Evolutionary conservation across 2,113 vertebrate species (phyloP), one percentile per base, ranked within the genome.

Genomic region (Pipa parva): DNA sequence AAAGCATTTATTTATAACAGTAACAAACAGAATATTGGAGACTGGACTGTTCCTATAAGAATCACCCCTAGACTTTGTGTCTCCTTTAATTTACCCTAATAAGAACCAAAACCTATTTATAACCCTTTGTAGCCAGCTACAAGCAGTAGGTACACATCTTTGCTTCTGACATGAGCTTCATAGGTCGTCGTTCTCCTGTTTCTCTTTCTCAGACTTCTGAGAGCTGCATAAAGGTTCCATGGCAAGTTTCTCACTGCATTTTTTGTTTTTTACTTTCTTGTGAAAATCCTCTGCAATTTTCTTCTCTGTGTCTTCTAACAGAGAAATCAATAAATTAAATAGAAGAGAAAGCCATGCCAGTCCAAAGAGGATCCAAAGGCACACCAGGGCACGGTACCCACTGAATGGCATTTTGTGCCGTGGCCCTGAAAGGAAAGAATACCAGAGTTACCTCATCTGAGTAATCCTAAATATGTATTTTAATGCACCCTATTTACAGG

Each of bases 311-410:
- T 83, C 78, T 76, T 84, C 78, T 13, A 85, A 29, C 28, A 78
- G 5, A 0, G 71, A 77, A 74, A 70, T 81, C 74, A 87, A 48
- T 56, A 89, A 73, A 73, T 84, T 79, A 73, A 88, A 85, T 2
- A 89, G 71, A 22, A 88, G 72, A 49, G 80, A 77, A 55, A 84
- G 80, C 82, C 84, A 88, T 51, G 80, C 75, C 67, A 88, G 81
- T 18, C 82, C 81, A 5, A 84, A 87, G 9, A 80, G 61, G 71
- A 80, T 82, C 86, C 85, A 85, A 71, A 84, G 74, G 3, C 73
- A 73, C 50, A 80, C 73, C 1, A 85, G 24, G 0, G 17, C 22
- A 46, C 73, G 28, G 27, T 85, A 88, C 48, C 75, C 77, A 20
- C 46, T 31, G 22, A 73, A 48, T 78, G 82, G 36, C 52, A 80